phyloP scores from a whole-genome alignment of 2,113 vertebrate species.

The Melanotaenia duboulayi region DNA sequence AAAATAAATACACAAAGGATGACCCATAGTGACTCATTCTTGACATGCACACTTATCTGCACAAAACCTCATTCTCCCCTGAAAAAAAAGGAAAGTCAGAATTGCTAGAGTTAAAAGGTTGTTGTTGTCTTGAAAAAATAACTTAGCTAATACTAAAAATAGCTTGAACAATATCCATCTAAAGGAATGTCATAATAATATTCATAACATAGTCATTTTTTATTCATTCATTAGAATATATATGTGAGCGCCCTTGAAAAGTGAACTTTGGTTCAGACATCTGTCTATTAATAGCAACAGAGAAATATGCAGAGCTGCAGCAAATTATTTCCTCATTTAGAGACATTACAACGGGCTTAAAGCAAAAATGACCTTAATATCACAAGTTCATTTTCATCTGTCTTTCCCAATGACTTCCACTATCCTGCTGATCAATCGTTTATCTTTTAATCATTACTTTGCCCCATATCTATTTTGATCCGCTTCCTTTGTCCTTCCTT shows the following conservation, averaged over 20 bases:
- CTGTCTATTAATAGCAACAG: constrained; percentile 61
- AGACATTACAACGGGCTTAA: constrained; percentile 43
- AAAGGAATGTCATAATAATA: not conserved
- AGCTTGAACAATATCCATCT: not conserved
- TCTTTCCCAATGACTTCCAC: not conserved
- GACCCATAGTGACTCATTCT: constrained; percentile 66
- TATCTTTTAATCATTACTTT: constrained; percentile 11
- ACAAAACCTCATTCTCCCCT: constrained; percentile 16
- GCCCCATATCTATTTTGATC: not conserved
- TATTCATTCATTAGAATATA: not conserved
- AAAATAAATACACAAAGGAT: constrained; percentile 78
- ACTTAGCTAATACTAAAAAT: not conserved
- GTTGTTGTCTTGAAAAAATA: not conserved
- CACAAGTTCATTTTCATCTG: constrained; percentile 13
- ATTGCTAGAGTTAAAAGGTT: not conserved
- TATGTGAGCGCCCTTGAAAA: constrained; percentile 32
- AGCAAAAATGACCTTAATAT: constrained; percentile 10
- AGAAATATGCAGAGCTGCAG: constrained; percentile 32
- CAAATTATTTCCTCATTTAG: constrained; percentile 43
- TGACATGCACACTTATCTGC: constrained; percentile 62
- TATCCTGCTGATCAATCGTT: constrained; percentile 2
- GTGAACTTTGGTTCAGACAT: constrained; percentile 48
- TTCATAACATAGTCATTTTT: not conserved
- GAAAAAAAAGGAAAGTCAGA: not conserved
- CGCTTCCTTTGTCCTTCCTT: not conserved